Percentiles rank a stretch among this genome's conserved stretches.
Conservation (phyloP, 2,797 vertebrate species). For the Choloepus didactylus region DNA sequence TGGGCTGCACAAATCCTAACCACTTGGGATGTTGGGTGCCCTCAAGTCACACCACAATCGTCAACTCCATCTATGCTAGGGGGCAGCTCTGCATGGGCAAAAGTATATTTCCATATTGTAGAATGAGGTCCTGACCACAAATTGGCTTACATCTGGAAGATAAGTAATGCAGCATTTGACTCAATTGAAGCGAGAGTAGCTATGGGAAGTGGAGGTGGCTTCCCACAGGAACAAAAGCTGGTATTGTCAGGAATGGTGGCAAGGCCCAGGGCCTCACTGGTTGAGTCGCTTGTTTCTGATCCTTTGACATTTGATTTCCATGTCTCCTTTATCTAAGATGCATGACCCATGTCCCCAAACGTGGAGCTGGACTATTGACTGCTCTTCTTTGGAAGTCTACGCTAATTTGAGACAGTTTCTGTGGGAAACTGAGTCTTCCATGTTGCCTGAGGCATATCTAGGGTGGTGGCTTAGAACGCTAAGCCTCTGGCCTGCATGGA, state of each 20-base stretch:
- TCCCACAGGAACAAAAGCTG: neutral
- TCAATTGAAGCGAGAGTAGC: neutral
- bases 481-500: no score
- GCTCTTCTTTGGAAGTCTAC: neutral
- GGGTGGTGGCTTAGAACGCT: no score
- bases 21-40: neutral
- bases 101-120: neutral
- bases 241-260: neutral
- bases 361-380: neutral
- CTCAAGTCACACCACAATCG: neutral
- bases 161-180: neutral
- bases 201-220: neutral
- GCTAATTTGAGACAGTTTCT: neutral
- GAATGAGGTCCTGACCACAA: neutral
- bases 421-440: no score
- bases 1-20: neutral
- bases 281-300: neutral
- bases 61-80: neutral
- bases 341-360: neutral
- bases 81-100: neutral
- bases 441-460: no score
- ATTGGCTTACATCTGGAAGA: neutral
- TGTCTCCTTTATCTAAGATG: neutral
- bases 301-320: neutral
- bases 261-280: neutral